Evolutionary conservation across 2,888 invertebrate genomes (phyloP).

Genomic region (Hydraecia micacea): DNA sequence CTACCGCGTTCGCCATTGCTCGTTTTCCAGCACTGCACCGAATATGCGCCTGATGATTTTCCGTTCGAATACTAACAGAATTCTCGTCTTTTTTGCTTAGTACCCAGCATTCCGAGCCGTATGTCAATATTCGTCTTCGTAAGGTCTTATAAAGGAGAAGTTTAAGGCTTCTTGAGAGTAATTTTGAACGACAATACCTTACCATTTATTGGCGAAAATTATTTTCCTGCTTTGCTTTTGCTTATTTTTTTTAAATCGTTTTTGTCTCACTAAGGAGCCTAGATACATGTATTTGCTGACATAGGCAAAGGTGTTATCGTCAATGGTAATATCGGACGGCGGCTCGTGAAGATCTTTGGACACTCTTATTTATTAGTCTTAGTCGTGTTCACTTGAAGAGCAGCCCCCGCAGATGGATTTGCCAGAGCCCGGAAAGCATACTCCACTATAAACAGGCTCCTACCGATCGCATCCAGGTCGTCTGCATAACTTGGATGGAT

Average conservation of each 20-base stretch:
- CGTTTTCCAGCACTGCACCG: not conserved
- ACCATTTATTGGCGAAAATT: not conserved
- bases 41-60: too few species aligned
- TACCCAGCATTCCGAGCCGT: not conserved
- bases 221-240: too few species aligned
- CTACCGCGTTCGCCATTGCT: not conserved
- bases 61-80: too few species aligned
- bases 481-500: not conserved
- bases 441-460: not conserved
- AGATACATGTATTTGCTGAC: not conserved
- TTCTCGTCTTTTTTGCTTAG: too few species aligned
- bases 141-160: not conserved
- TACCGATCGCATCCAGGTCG: not conserved
- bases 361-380: not conserved
- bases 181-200: not conserved
- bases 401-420: too few species aligned
- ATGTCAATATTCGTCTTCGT: not conserved
- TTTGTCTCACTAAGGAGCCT: too few species aligned
- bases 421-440: not conserved
- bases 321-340: not conserved
- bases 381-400: not conserved
- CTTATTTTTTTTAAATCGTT: not conserved
- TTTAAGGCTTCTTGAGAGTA: not conserved
- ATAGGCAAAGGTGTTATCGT: not conserved
- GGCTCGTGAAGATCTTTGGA: not conserved